Evolutionary conservation across 2,113 vertebrate genomes (phyloP).

Genomic region (Patagioenas fasciata): DNA sequence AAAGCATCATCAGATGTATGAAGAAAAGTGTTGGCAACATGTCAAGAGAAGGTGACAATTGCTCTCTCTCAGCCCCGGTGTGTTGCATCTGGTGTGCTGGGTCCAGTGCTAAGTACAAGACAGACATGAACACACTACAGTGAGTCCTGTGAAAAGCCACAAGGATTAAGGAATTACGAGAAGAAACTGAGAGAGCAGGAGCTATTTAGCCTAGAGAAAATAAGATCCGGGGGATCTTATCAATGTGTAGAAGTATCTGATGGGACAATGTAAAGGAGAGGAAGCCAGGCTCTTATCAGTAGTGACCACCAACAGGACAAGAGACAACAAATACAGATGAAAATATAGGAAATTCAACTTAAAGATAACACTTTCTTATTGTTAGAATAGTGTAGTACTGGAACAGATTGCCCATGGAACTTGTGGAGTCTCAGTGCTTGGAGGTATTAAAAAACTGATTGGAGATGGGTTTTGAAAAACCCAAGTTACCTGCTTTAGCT

Average conservation of each 20-base stretch:
- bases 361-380: not conserved
- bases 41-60: not conserved
- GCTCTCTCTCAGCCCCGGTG: not conserved
- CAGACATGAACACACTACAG: not conserved
- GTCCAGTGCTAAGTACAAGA: not conserved
- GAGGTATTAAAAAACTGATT: not conserved
- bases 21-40: not conserved
- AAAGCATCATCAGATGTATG: not conserved
- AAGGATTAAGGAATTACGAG: not conserved
- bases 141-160: not conserved
- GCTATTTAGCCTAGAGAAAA: not conserved
- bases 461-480: not conserved
- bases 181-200: accelerated
- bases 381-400: not conserved
- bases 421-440: not conserved
- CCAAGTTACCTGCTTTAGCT: not conserved
- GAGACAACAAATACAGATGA: not conserved
- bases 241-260: not conserved
- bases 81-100: not conserved
- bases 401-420: not conserved
- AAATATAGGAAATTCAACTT: not conserved
- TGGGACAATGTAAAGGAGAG: not conserved
- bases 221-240: not conserved
- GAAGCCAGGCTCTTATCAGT: not conserved
- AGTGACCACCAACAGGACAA: not conserved